Evolutionary conservation across 2,888 invertebrate species (phyloP).

Genomic region (Agrochola litura): DNA sequence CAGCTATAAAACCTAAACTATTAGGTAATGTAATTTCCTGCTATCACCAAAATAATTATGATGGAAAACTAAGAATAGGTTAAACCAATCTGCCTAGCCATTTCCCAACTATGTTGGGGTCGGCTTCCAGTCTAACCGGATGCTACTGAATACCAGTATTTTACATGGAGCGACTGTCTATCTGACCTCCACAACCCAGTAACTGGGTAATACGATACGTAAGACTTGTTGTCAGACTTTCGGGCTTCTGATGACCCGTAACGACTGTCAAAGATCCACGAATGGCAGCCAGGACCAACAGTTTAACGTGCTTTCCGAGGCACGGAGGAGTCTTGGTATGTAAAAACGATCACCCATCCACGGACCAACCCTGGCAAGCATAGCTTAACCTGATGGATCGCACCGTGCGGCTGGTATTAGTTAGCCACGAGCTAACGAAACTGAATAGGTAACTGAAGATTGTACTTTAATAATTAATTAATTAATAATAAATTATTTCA

Average conservation of each 20-base stretch:
- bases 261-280: background rate
- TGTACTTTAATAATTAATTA: too few species aligned
- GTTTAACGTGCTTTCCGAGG: background rate
- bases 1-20: constrained; percentile 33
- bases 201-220: background rate
- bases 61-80: constrained; percentile 22
- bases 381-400: too few species aligned
- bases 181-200: background rate
- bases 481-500: too few species aligned
- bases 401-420: too few species aligned
- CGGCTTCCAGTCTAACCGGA: background rate
- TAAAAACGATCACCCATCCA: too few species aligned
- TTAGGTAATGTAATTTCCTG: constrained; percentile 36
- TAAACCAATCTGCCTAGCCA: background rate
- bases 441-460: background rate
- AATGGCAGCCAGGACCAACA: background rate
- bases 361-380: too few species aligned
- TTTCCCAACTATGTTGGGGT: background rate
- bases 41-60: constrained; percentile 36
- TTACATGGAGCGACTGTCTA: background rate
- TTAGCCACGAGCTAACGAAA: too few species aligned
- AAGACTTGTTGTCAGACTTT: background rate
- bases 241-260: background rate
- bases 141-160: background rate
- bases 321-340: background rate